These are phyloP conservation scores for Allobates femoralis DNA, from an alignment of 2,797 vertebrate genomes.

Conservation along the genomic window DNA sequence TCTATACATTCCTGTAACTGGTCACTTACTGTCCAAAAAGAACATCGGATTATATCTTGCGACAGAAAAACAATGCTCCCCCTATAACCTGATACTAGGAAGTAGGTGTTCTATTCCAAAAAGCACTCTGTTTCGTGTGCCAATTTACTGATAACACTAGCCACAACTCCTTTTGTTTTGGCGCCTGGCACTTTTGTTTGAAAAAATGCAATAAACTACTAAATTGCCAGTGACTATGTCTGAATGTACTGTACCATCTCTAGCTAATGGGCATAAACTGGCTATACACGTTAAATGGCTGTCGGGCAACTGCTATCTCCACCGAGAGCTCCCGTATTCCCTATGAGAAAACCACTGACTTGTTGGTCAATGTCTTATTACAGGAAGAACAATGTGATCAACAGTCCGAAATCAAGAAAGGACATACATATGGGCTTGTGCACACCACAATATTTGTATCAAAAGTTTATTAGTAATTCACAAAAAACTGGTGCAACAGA, in stretches of 20 bases:
- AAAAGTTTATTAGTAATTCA: no score
- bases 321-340: no score
- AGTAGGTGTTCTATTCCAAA: background rate
- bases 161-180: conserved; percentile 11
- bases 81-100: background rate
- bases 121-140: background rate
- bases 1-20: conserved; percentile 14
- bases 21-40: conserved; percentile 24
- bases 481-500: no score
- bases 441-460: no score
- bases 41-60: conserved; percentile 39
- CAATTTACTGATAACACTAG: background rate
- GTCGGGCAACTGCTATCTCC: no score
- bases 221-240: background rate
- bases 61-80: background rate
- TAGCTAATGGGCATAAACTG: background rate
- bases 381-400: no score
- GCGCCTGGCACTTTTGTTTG: background rate
- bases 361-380: no score
- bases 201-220: background rate
- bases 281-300: no score
- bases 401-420: no score
- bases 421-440: no score
- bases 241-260: background rate
- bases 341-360: no score